A percentile compares a stretch with the other conserved stretches of the same genome.
Evolutionary conservation across 2,113 vertebrate genomes (phyloP).

Genomic region (Pachycephala philippinensis): DNA sequence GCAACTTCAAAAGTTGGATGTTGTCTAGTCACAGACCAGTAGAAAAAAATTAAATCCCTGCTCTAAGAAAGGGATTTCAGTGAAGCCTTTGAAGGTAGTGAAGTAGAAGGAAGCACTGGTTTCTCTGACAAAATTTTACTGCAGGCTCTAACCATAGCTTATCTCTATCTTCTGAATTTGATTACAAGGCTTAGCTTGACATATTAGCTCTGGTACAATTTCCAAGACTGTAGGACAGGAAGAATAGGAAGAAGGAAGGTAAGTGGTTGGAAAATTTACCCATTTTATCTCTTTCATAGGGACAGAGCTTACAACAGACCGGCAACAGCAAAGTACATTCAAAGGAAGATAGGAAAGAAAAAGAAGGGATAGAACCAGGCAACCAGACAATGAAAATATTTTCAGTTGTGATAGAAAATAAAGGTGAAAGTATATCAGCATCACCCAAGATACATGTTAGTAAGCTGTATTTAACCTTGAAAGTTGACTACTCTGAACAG

Average conservation of each 20-base stretch:
- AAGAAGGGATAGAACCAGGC: neutral
- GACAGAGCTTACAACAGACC: neutral
- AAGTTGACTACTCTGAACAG: neutral
- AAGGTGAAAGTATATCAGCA: neutral
- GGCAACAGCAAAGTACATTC: neutral
- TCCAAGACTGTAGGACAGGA: neutral
- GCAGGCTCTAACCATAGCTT: neutral
- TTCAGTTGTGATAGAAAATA: neutral
- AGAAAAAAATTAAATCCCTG: neutral
- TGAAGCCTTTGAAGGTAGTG: neutral
- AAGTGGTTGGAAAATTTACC: neutral
- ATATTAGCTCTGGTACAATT: neutral
- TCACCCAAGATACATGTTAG: rapidly evolving
- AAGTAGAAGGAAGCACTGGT: neutral
- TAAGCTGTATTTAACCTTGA: neutral
- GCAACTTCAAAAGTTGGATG: neutral
- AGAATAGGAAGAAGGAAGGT: neutral
- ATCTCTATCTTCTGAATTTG: neutral
- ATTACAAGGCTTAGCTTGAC: neutral
- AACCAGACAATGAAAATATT: neutral
- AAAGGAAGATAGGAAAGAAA: neutral
- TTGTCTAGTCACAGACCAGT: neutral
- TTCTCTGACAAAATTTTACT: neutral
- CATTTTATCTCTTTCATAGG: neutral
- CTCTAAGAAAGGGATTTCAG: neutral